phyloP scores from a whole-genome alignment of 2,113 vertebrate genomes.

The Callipepla californica region DNA sequence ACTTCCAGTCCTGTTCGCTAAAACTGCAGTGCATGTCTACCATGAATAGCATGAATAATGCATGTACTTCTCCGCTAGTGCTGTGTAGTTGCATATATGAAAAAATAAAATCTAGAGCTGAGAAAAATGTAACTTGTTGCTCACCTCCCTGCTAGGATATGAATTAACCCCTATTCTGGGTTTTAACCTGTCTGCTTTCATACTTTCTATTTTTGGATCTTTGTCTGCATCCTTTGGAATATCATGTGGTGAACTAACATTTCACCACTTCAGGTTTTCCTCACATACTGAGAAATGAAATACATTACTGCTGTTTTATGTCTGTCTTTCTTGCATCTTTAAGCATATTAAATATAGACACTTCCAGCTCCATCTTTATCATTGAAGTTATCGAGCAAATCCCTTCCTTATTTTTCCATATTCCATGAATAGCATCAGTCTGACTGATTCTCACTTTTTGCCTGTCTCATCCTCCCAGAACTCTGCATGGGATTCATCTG shows the following conservation, averaged over 20 bases:
- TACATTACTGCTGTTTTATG: background rate
- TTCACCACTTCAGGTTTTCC: background rate
- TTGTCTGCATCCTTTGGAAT: background rate
- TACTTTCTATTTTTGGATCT: background rate
- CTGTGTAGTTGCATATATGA: background rate
- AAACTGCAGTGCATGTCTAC: background rate
- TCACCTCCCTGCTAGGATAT: fast-evolving
- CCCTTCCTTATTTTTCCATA: background rate
- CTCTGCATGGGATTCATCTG: background rate
- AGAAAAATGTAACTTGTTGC: background rate
- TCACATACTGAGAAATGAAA: background rate
- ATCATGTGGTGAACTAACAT: background rate
- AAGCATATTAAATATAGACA: background rate
- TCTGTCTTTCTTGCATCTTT: background rate
- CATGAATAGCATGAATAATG: background rate
- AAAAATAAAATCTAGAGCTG: background rate
- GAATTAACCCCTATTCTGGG: background rate
- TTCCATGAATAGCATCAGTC: background rate
- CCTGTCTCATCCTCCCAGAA: background rate
- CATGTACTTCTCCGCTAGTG: background rate
- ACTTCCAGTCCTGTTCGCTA: constrained; percentile 13
- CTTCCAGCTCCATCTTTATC: background rate
- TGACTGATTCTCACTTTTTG: background rate
- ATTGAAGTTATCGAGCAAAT: background rate
- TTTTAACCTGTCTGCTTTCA: constrained; percentile 3